A percentile compares a stretch with the other conserved stretches of the same genome.
Evolutionary conservation across 2,888 invertebrate species (phyloP).

Genomic region (Acrobeloides nanus): DNA sequence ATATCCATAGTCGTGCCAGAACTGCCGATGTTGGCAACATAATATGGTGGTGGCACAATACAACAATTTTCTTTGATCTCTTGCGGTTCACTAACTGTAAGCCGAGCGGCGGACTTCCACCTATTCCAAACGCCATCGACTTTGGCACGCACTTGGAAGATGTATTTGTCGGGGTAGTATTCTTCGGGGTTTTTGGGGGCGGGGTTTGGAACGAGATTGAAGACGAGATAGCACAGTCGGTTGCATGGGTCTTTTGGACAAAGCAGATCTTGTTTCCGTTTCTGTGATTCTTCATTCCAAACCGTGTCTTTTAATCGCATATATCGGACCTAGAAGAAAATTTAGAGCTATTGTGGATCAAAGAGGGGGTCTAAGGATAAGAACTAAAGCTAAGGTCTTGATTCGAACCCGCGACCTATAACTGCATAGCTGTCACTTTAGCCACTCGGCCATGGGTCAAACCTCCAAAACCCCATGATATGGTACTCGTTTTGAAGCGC

Average conservation of each 20-base stretch:
- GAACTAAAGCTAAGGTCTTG: too few species aligned
- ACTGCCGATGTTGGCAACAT: constrained; percentile 47
- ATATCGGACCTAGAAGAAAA: constrained; percentile 39
- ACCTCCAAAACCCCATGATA: too few species aligned
- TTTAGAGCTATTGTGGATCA: not conserved
- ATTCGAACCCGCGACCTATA: too few species aligned
- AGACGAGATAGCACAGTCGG: constrained; percentile 52
- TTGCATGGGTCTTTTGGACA: constrained; percentile 50
- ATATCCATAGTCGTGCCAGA: constrained; percentile 47
- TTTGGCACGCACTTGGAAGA: constrained; percentile 52
- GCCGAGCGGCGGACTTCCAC: constrained; percentile 50
- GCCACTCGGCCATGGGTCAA: too few species aligned
- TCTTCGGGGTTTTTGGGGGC: too few species aligned
- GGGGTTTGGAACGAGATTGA: constrained; percentile 46
- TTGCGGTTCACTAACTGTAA: constrained; percentile 36
- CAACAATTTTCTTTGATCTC: constrained; percentile 46
- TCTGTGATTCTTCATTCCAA: constrained; percentile 45
- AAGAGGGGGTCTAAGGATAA: too few species aligned
- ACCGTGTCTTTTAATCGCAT: constrained; percentile 37
- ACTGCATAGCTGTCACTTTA: too few species aligned
- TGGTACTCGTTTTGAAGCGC: too few species aligned
- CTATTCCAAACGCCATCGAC: constrained; percentile 46
- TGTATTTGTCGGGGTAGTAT: constrained; percentile 39
- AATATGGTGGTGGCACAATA: constrained; percentile 53
- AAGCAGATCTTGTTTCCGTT: constrained; percentile 28